Base-by-base conservation (phyloP, 1,140 invertebrate genomes). In the Drosophila rufa region DNA sequence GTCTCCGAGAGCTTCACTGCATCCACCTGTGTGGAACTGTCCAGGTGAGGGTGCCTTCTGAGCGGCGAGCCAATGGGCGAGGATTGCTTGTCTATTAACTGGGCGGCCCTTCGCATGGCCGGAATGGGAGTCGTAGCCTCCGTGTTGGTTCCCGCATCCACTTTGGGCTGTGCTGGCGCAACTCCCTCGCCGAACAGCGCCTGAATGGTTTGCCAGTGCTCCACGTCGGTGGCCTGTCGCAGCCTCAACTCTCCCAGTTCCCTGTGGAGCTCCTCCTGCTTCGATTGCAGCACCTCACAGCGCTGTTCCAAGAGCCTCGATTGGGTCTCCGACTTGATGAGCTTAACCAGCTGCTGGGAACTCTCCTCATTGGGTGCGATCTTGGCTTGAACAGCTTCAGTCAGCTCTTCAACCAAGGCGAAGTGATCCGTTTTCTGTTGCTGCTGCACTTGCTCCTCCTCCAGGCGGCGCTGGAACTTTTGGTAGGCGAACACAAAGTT, bases 191-290 rank as follows among this genome's bases (percentile, higher is more conserved):
- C 79, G 14, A 93, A 93, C 25, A 93, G 36, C 5, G 91, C 86
- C n/a, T 81, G 59, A 19, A 93, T 91, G 15, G 89, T 92, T 25
- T 87, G 85, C 92, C 92, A 93, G 33, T 93, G 92, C 30, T 92
- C 84, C 9, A 73, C 75, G 11, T 93, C 86, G 7, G 75, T 74
- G 17, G 84, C 83, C 22, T 85, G 77, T 1, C 67, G 62, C 25
- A 92, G 15, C 22, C 80, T 64, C 30, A 85, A 22, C 22, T 87
- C 80, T 0, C 25, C n/a, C 7, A 92, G 36, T 43, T 93, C 90
- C 12, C 69, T 56, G 15, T 84, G 73, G 0, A 92, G 61, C 43
- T 83, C 69, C 0, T 42, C n/a, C 19, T 79, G 78, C 40, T 76
- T 86, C 3, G 33, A 12, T 56, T 92, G 77, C 51, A 83, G 43